Conservation (phyloP, 1,140 invertebrate genomes). For the Coptotermes formosanus region DNA sequence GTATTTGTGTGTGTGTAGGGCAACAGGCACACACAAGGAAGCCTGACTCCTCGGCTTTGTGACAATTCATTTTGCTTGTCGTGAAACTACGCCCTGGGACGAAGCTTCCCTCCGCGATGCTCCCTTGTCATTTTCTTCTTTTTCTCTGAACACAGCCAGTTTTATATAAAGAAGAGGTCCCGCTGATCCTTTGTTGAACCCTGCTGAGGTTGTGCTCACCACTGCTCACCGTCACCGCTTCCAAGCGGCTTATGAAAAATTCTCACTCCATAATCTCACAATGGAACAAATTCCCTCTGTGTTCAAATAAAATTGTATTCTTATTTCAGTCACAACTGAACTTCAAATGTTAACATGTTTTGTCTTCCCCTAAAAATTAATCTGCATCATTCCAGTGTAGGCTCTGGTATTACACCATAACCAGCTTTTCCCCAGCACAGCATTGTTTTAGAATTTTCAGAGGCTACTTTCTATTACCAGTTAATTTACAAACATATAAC, state of each 20-base stretch:
- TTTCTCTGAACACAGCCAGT: not conserved
- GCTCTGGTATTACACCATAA: no score
- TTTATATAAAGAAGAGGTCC: conserved; percentile 8
- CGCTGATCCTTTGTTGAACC: not conserved
- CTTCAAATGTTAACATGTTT: not conserved
- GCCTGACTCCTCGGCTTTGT: not conserved
- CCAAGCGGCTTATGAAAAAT: conserved; percentile 18
- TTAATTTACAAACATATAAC: no score
- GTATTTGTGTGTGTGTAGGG: no score
- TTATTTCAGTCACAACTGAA: not conserved
- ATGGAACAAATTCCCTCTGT: not conserved
- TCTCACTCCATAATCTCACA: conserved; percentile 18
- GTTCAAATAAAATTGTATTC: not conserved
- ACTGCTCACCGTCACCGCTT: conserved; percentile 4
- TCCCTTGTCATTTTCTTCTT: not conserved
- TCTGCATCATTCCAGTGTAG: no score
- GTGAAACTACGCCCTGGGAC: not conserved
- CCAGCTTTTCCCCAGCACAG: no score
- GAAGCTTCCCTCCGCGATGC: not conserved
- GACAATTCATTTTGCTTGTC: conserved; percentile 7
- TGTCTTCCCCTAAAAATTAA: no score
- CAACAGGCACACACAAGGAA: not conserved
- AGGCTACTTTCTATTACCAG: no score
- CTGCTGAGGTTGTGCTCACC: not conserved
- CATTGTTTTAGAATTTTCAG: no score